These are phyloP conservation scores for Ictalurus furcatus DNA, from an alignment of 2,113 vertebrate genomes.

Conservation along the genomic window DNA sequence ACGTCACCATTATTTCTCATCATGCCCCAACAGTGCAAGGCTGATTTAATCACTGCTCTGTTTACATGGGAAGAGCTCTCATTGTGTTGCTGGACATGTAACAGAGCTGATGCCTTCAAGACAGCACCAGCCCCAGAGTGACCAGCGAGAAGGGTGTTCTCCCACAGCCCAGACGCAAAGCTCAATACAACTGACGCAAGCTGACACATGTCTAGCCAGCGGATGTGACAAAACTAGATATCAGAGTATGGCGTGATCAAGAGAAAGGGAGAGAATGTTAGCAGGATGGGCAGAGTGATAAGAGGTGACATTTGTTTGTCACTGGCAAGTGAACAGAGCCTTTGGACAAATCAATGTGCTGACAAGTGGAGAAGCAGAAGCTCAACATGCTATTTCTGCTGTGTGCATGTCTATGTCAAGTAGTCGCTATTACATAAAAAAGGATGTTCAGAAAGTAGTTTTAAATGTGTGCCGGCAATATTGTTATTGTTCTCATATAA, in stretches of 20 bases:
- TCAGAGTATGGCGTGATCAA: constrained; percentile 25
- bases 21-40: background rate
- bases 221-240: constrained; percentile 47
- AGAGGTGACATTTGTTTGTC: constrained; percentile 44
- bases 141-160: constrained; percentile 14
- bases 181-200: constrained; percentile 34
- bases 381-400: constrained; percentile 3
- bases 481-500: background rate
- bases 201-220: constrained; percentile 46
- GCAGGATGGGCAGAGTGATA: constrained; percentile 35
- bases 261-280: constrained; percentile 13
- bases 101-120: constrained; percentile 11
- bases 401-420: background rate
- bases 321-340: constrained; percentile 46
- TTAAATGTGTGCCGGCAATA: background rate
- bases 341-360: constrained; percentile 40
- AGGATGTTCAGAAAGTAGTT: background rate
- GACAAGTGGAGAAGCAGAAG: constrained; percentile 23
- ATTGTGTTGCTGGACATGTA: constrained; percentile 17
- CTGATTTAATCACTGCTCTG: constrained; percentile 7
- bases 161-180: background rate
- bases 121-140: constrained; percentile 8
- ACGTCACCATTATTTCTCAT: background rate
- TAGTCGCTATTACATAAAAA: background rate
- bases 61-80: constrained; percentile 10